Conservation (phyloP, 2,888 invertebrate genomes). For the Polydrusus cervinus region DNA sequence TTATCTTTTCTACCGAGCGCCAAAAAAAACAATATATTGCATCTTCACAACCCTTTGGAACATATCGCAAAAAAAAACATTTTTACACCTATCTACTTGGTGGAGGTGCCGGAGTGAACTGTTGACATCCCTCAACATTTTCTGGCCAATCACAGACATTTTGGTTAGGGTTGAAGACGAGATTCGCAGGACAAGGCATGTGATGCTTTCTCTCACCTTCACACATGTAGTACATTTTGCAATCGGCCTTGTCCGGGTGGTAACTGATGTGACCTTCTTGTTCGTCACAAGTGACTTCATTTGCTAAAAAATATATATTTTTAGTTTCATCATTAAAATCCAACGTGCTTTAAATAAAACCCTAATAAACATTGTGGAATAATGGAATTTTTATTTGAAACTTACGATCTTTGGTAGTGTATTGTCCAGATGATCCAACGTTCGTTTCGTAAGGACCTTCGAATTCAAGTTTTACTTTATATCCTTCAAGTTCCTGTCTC, state of each 20-base stretch:
- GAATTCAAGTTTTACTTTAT: conserved; percentile 87
- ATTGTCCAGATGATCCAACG: conserved; percentile 79
- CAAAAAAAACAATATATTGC: conserved; percentile 20
- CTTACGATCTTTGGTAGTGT: conserved; percentile 93
- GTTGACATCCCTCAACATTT: conserved; percentile 90
- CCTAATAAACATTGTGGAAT: too few species aligned
- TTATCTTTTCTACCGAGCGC: conserved; percentile 23
- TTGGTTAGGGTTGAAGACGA: conserved; percentile 94
- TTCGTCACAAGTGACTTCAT: conserved; percentile 91
- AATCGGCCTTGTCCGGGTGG: conserved; percentile 91
- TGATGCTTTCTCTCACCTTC: conserved; percentile 96
- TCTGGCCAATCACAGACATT: conserved; percentile 98
- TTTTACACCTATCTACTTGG: conserved; percentile 60
- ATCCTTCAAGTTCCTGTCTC: conserved; percentile 87
- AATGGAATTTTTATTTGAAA: too few species aligned
- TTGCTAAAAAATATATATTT: conserved; percentile 74
- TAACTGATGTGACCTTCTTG: conserved; percentile 97
- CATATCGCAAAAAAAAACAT: background rate
- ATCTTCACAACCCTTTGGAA: conserved; percentile 37
- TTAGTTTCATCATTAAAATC: too few species aligned
- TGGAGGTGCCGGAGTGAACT: conserved; percentile 80
- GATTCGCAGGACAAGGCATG: conserved; percentile 94
- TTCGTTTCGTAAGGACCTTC: conserved; percentile 90
- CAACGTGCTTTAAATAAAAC: too few species aligned
- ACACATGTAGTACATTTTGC: conserved; percentile 97